Conservation (phyloP, 1,140 invertebrate genomes). For the Vanessa atalanta region DNA sequence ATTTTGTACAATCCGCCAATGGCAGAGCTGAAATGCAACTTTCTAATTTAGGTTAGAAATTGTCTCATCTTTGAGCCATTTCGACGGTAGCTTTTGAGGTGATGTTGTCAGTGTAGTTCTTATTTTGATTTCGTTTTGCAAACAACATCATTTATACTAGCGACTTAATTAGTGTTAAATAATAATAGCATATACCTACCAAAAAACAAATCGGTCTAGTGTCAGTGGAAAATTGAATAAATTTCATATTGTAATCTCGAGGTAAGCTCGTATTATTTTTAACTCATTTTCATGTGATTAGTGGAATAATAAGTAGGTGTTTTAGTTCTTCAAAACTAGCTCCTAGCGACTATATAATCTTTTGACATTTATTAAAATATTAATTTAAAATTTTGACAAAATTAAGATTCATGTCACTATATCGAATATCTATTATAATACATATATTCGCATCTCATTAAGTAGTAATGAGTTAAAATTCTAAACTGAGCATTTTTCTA, state of each 20-base stretch:
- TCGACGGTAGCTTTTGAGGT: constrained; percentile 54
- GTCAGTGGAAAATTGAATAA: not conserved
- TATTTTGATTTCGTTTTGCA: not conserved
- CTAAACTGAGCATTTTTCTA: constrained; percentile 49
- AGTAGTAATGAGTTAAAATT: not conserved
- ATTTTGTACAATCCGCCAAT: constrained; percentile 66
- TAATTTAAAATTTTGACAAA: not conserved
- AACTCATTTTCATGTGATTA: not conserved
- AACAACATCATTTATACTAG: not conserved
- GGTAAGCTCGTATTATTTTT: not conserved
- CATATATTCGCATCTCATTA: constrained; percentile 1
- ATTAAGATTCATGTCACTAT: not conserved
- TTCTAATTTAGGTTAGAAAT: constrained; percentile 72
- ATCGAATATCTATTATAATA: not conserved
- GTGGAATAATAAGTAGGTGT: not conserved
- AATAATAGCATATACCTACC: not conserved
- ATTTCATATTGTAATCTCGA: not conserved
- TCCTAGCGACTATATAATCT: not conserved
- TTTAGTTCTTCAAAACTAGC: not conserved
- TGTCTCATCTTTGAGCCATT: constrained; percentile 57
- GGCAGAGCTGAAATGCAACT: constrained; percentile 52
- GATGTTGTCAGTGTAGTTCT: constrained; percentile 34
- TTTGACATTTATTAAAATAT: not conserved
- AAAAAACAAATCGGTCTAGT: not conserved
- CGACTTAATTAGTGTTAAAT: not conserved